These are phyloP conservation scores for Chymomyza fuscimana DNA, from an alignment of 2,888 invertebrate genomes.

Conservation along the genomic window DNA sequence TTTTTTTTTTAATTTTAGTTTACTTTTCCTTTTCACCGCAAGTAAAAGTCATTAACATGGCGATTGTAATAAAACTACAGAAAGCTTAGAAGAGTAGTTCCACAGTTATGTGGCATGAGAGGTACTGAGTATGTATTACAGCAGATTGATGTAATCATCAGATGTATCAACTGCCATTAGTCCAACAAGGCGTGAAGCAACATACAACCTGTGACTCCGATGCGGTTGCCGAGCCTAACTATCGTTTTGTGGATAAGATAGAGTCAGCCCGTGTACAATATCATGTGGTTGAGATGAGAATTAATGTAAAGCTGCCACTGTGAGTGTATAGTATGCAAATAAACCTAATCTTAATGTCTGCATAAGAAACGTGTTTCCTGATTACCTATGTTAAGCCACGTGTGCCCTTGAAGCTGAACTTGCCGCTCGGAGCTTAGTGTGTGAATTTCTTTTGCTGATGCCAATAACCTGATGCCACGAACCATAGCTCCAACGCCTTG, in stretches of 20 bases:
- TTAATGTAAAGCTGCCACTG: background rate
- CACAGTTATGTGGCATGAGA: conserved; percentile 34
- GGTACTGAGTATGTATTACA: conserved; percentile 48
- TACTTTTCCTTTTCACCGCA: conserved; percentile 48
- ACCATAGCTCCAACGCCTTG: background rate
- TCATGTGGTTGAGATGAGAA: background rate
- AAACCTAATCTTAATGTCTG: conserved; percentile 20
- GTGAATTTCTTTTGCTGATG: background rate
- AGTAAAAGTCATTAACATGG: conserved; percentile 62
- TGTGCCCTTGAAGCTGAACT: conserved; percentile 23
- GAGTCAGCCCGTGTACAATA: conserved; percentile 9
- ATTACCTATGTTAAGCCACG: conserved; percentile 14
- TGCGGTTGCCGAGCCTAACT: conserved; percentile 20
- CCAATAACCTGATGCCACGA: background rate
- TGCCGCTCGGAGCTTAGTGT: background rate
- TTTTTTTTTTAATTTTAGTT: conserved; percentile 32
- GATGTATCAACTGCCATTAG: conserved; percentile 25
- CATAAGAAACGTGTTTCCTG: conserved; percentile 30
- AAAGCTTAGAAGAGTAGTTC: conserved; percentile 12
- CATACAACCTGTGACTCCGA: conserved; percentile 46
- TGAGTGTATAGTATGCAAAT: conserved; percentile 25
- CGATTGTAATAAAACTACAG: conserved; percentile 50
- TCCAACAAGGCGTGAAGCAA: conserved; percentile 72
- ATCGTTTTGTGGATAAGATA: background rate
- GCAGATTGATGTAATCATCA: conserved; percentile 33